These are phyloP conservation scores for Miniopterus natalensis DNA, from an alignment of 2,113 vertebrate species.

Conservation along the genomic window DNA sequence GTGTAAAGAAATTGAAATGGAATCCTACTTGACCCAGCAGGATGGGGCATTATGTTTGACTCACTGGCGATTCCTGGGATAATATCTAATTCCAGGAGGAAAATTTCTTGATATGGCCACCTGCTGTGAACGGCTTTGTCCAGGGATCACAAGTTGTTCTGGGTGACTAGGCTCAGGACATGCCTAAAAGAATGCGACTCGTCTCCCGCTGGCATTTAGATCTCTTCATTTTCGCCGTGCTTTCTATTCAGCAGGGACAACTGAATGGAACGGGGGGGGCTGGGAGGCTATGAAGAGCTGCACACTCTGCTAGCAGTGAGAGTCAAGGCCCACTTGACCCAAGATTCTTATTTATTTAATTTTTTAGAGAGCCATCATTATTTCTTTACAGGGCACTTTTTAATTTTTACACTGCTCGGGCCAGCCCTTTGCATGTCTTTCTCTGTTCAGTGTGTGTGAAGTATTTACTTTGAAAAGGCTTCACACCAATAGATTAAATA, in stretches of 20 bases:
- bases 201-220: conserved; percentile 96
- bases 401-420: conserved; percentile 76
- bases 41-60: conserved; percentile 96
- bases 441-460: conserved; percentile 86
- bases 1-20: conserved; percentile 99
- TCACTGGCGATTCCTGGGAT: conserved; percentile 96
- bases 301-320: conserved; percentile 70
- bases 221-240: conserved; percentile 95
- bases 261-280: conserved; percentile 80
- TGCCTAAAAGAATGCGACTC: conserved; percentile 93
- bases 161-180: conserved; percentile 96
- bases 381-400: conserved; percentile 81
- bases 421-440: conserved; percentile 84
- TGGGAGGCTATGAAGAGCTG: conserved; percentile 81
- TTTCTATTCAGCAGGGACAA: conserved; percentile 91
- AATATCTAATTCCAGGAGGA: conserved; percentile 97
- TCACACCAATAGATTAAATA: conserved; percentile 89
- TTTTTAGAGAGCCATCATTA: conserved; percentile 76
- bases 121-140: conserved; percentile 96
- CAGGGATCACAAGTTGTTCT: conserved; percentile 97
- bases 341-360: conserved; percentile 81
- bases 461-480: conserved; percentile 90
- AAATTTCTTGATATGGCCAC: conserved; percentile 97
- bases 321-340: conserved; percentile 87
- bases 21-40: conserved; percentile 97